These are phyloP conservation scores for Cantharis flavilabris DNA, from an alignment of 2,888 invertebrate species.

Conservation along the genomic window DNA sequence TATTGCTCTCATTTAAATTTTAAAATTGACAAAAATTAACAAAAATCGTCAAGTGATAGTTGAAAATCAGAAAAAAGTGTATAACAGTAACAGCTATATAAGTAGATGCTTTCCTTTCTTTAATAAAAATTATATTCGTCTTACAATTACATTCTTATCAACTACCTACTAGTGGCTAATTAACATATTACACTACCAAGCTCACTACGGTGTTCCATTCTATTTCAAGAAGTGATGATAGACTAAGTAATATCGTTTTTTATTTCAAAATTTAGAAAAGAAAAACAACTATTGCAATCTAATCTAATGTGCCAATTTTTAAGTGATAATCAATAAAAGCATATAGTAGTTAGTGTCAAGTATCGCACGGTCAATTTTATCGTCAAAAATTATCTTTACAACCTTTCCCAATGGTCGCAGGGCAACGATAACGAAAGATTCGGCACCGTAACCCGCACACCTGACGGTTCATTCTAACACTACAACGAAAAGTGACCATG, in stretches of 20 bases:
- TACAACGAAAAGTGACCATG: slow-evolving; percentile 10
- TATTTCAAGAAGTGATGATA: neutral
- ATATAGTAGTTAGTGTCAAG: neutral
- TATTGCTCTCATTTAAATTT: slow-evolving; percentile 37
- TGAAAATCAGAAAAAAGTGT: neutral
- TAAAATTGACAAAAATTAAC: neutral
- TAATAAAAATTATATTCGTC: neutral
- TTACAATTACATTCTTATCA: neutral
- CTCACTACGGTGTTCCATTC: neutral
- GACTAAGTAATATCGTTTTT: neutral
- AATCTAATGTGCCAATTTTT: neutral
- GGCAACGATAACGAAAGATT: no score
- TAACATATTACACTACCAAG: neutral
- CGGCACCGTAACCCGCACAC: no score
- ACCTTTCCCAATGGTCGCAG: no score
- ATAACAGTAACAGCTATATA: neutral
- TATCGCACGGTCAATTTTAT: neutral
- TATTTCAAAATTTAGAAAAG: neutral
- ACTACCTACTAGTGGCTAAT: neutral
- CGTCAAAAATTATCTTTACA: neutral
- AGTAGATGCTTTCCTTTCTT: neutral
- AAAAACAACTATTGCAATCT: slow-evolving; percentile 1
- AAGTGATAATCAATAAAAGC: neutral
- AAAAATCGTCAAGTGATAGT: neutral
- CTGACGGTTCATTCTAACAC: no score